Evolutionary conservation across 2,113 vertebrate genomes (phyloP).

Genomic region (Corydoras maculifer): DNA sequence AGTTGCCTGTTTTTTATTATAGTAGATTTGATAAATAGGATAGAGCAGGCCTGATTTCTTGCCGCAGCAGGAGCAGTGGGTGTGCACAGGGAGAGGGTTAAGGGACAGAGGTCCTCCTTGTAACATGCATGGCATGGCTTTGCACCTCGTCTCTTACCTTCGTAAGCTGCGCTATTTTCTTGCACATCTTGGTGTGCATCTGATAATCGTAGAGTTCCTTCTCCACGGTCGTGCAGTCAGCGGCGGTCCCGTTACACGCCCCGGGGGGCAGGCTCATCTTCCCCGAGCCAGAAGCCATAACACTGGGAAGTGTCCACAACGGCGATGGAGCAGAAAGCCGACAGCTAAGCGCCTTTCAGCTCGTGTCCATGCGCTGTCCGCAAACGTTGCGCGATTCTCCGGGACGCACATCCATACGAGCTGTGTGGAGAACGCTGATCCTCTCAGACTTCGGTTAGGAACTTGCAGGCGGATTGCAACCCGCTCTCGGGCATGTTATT

Average conservation of each 20-base stretch:
- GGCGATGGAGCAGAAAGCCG: slow-evolving; percentile 26
- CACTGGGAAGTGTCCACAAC: slow-evolving; percentile 2
- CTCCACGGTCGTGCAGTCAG: slow-evolving; percentile 60
- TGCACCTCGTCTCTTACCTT: slow-evolving; percentile 69
- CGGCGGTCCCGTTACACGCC: slow-evolving; percentile 69
- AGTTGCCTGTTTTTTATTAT: no score
- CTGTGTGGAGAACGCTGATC: background rate
- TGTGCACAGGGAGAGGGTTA: background rate
- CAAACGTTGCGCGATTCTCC: slow-evolving; percentile 34
- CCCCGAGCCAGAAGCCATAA: slow-evolving; percentile 78
- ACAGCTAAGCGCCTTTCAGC: background rate
- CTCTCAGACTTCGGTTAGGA: background rate
- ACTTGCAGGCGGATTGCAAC: slow-evolving; percentile 57
- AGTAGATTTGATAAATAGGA: no score
- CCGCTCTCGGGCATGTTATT: slow-evolving; percentile 57
- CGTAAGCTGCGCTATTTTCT: slow-evolving; percentile 98
- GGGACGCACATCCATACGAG: no score
- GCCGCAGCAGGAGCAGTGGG: no score
- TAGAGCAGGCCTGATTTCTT: no score
- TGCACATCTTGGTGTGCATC: slow-evolving; percentile 94
- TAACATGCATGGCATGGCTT: background rate
- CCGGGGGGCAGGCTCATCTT: slow-evolving; percentile 68
- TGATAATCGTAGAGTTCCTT: slow-evolving; percentile 71
- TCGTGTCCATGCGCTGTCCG: slow-evolving; percentile 17
- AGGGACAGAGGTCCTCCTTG: background rate